Evolutionary conservation across 2,797 vertebrate genomes (phyloP).

Genomic region (Sebastiscus tertius): DNA sequence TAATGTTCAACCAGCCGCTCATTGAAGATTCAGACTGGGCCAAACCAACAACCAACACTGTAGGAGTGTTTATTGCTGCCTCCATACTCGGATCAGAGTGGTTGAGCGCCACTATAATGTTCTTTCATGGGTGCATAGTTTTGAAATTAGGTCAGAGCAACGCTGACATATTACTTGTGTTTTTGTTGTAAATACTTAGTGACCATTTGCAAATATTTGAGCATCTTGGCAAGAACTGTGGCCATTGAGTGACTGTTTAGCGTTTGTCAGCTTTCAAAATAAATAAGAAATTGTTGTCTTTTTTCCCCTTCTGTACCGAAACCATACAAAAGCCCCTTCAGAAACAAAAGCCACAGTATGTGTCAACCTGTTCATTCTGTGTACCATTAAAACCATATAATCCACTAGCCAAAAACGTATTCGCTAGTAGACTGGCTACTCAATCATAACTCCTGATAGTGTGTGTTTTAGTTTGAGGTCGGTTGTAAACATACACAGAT

Average conservation of each 20-base stretch:
- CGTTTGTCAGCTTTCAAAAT: background rate
- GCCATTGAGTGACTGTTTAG: background rate
- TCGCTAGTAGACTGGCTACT: background rate
- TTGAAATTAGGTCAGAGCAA: background rate
- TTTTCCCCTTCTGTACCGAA: background rate
- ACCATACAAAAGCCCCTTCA: background rate
- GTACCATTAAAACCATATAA: background rate
- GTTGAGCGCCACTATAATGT: background rate
- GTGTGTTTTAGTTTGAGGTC: background rate
- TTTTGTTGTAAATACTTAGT: background rate
- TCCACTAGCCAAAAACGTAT: background rate
- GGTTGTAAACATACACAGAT: slow-evolving; percentile 37
- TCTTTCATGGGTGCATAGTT: background rate
- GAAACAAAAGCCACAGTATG: background rate
- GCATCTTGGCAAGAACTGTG: background rate
- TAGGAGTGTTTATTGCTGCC: background rate
- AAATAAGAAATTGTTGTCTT: background rate
- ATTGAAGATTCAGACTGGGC: background rate
- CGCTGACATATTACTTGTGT: background rate
- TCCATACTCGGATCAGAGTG: background rate
- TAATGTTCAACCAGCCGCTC: background rate
- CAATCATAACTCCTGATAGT: slow-evolving; percentile 1
- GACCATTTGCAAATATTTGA: background rate
- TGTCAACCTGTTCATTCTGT: background rate
- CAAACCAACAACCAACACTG: background rate